Evolutionary conservation across 1,140 invertebrate species (phyloP), one percentile per base, ranked within the genome.

Genomic region (Pseudomyrmex dendroicus): DNA sequence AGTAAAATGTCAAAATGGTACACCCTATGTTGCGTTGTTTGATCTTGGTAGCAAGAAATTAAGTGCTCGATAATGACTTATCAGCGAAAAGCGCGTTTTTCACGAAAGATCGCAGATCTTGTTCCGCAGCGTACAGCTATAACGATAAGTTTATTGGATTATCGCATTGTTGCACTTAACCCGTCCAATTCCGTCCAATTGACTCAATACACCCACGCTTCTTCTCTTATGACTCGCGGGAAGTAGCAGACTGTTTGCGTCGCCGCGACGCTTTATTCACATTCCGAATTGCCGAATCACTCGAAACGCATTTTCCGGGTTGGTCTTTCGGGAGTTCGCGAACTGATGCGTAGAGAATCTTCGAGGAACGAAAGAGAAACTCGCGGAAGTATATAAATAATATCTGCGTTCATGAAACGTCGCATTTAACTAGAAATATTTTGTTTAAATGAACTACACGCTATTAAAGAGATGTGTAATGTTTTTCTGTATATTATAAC

Each of bases 101-200:
- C 64, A 59, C 73, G 86, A 64, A 83, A 87, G 67, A 72, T 70
- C 25, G 15, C 56, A 44, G 54, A 59, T 80, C 66, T n/a, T 56
- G 64, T 80, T 80, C 52, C 76, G 2, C n/a, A 73, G 54, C 82
- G 59, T 54, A 66, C 62, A 77, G 59, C 57, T 85, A 35, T 35
- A 85, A 67, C 73, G 84, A 82, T 76, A 83, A 86, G 63, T 85
- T 90, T 89, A 93, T 92, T 91, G 84, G 89, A 91, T 93, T 92
- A 92, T 90, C 84, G 86, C 85, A 89, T 82, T 74, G 86, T 83
- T 87, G 89, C 89, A 91, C 86, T 92, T 92, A 90, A 93, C 90
- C 91, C 90, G 86, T 90, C 86, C 89, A 91, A 92, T 93, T 92
- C 84, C 85, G 80, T 35, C 88, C 92, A 92, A 92, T 93, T 93